Base-by-base conservation (phyloP, 2,113 vertebrate species). In the Menura novaehollandiae region DNA sequence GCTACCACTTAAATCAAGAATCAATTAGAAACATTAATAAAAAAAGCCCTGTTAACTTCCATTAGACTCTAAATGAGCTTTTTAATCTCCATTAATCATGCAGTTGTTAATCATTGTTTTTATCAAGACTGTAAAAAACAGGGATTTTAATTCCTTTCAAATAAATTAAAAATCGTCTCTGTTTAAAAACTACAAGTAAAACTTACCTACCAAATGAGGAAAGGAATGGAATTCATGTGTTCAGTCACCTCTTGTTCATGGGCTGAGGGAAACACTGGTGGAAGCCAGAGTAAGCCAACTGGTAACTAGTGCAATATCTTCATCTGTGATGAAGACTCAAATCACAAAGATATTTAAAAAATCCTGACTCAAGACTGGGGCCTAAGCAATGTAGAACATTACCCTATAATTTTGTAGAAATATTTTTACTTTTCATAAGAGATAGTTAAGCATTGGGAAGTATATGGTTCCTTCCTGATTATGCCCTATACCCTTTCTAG, bases 11-110 rank as follows among this genome's bases (percentile, higher is more conserved):
- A 97, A 95, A 97, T 97, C 89, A 96, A 95, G 95, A 97, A 91
- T 97, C 96, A 97, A 95, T 98, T 98, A 97, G 92, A 96, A 97
- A 91, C 96, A 96, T 97, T 97, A 97, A 96, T 96, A 94, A 97
- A 95, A 94, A 85, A 96, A 68, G 5, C 13, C 55, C 79, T 88
- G 82, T 89, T 96, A 97, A 96, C 80, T 97, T 95, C 97, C 97
- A 97, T 97, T 97, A 97, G 95, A 97, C 63, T 66, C n/a, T 69
- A 88, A 91, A 91, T 83, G 95, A 96, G 94, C 59, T 95, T 97
- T 97, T 96, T 95, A 94, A 96, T 97, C 75, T 94, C 91, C 95
- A 97, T 97, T 97, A 98, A 96, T 87, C 81, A 94, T 90, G 74
- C 44, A 89, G 88, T 95, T 97, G 92, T 97, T 97, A 98, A 95